These are phyloP conservation scores for Drosophila novamexicana DNA, from an alignment of 1,140 invertebrate species.

Conservation along the genomic window DNA sequence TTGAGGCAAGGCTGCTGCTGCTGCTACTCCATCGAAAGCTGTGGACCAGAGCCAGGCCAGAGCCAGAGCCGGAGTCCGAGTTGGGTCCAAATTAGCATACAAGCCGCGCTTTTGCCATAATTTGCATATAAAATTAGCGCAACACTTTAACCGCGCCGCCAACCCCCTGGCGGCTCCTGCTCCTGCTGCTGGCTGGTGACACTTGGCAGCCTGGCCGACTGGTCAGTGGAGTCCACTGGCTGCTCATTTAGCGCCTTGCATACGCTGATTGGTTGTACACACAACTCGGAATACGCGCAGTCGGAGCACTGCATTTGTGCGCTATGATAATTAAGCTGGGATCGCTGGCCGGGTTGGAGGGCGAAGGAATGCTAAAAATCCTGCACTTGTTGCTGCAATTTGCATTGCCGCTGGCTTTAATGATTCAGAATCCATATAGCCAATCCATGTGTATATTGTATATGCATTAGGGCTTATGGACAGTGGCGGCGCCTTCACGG, in stretches of 20 bases:
- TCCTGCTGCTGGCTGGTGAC: slow-evolving; percentile 36
- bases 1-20: slow-evolving; percentile 4
- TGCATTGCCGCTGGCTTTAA: slow-evolving; percentile 52
- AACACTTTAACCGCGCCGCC: slow-evolving; percentile 61
- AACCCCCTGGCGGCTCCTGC: slow-evolving; percentile 7
- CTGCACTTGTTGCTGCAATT: slow-evolving; percentile 79
- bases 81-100: slow-evolving; percentile 70
- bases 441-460: slow-evolving; percentile 1
- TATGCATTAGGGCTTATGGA: slow-evolving; percentile 2
- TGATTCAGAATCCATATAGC: slow-evolving; percentile 30
- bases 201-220: slow-evolving; percentile 20
- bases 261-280: slow-evolving; percentile 77
- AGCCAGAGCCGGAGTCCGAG: slow-evolving; percentile 4
- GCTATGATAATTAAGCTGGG: slow-evolving; percentile 77
- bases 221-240: slow-evolving; percentile 16
- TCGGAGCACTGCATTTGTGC: slow-evolving; percentile 40
- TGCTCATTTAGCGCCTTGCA: slow-evolving; percentile 73
- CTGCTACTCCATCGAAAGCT: neutral
- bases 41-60: neutral
- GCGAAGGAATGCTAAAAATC: slow-evolving; percentile 26
- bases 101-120: slow-evolving; percentile 81
- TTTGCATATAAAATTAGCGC: slow-evolving; percentile 82
- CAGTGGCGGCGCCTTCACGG: slow-evolving; percentile 71
- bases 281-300: slow-evolving; percentile 34
- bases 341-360: neutral